phyloP scores from a whole-genome alignment of 2,888 invertebrate genomes.

The Acanthococcus lagerstroemiae region DNA sequence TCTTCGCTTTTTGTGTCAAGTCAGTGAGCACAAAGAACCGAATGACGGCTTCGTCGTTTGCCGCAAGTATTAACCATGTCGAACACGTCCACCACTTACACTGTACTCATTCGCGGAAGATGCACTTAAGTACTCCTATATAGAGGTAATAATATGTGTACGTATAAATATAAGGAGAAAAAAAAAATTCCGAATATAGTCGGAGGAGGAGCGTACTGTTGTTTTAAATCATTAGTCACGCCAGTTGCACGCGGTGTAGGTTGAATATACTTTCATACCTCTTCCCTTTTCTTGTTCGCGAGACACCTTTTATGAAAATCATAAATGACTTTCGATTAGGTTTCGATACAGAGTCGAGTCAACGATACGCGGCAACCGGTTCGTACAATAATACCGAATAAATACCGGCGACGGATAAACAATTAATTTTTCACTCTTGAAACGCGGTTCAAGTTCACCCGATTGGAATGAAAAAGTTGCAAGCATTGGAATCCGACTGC shows the following conservation, averaged over 20 bases:
- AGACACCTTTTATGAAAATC: conserved; percentile 22
- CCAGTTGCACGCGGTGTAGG: not conserved
- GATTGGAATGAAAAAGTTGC: too few species aligned
- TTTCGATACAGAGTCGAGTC: conserved; percentile 18
- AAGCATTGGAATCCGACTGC: too few species aligned
- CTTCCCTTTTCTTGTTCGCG: not conserved
- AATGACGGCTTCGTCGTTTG: too few species aligned
- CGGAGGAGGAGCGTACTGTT: conserved; percentile 1
- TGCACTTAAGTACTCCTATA: too few species aligned
- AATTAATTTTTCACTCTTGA: conserved; percentile 25
- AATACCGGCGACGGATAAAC: conserved; percentile 19
- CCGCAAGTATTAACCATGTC: too few species aligned
- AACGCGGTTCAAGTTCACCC: too few species aligned
- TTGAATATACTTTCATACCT: not conserved
- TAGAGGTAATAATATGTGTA: too few species aligned
- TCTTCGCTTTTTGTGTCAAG: too few species aligned
- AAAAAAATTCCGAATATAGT: conserved; percentile 1
- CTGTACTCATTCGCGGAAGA: too few species aligned
- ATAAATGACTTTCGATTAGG: conserved; percentile 28
- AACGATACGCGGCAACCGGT: conserved; percentile 22
- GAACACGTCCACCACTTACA: too few species aligned
- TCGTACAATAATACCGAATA: conserved; percentile 14
- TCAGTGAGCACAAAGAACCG: too few species aligned
- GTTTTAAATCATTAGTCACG: conserved; percentile 25
- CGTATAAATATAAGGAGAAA: not conserved